A percentile compares a stretch with the other conserved stretches of the same genome.
Evolutionary conservation across 2,113 vertebrate genomes (phyloP).

Genomic region (Craseonycteris thonglongyai): DNA sequence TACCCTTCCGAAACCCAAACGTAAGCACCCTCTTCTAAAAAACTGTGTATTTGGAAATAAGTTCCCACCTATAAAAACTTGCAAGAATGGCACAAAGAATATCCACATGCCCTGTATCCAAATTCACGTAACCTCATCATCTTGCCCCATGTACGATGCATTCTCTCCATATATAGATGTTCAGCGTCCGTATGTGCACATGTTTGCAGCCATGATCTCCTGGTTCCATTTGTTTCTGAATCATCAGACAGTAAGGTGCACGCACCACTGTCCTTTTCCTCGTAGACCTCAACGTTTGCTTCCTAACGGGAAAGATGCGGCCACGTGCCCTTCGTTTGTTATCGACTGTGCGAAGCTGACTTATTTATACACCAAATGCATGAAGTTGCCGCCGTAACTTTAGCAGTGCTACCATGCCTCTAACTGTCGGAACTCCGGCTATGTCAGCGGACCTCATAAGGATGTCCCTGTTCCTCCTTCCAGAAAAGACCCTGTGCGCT

Average conservation of each 20-base stretch:
- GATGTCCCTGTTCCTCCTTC: not conserved
- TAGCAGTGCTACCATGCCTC: fast-evolving
- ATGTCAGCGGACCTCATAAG: not conserved
- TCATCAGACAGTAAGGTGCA: not conserved
- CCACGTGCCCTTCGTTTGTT: fast-evolving
- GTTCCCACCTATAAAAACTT: not conserved
- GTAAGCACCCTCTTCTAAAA: not conserved
- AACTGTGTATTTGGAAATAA: not conserved
- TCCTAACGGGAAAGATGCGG: not conserved
- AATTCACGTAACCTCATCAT: not conserved
- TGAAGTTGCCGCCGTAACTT: not conserved
- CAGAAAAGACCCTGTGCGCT: not conserved
- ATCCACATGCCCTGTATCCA: not conserved
- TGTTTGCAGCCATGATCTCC: too few relatives aligned
- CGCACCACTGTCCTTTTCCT: not conserved
- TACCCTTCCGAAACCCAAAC: too few relatives aligned
- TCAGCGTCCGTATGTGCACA: not conserved
- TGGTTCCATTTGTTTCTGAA: not conserved
- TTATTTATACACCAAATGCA: too few relatives aligned
- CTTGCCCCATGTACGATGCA: too few relatives aligned
- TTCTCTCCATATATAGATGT: not conserved
- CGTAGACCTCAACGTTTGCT: not conserved
- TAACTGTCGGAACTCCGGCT: not conserved
- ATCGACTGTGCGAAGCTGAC: too few relatives aligned
- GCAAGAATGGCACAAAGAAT: not conserved